Conservation (phyloP, 2,113 vertebrate genomes). For the Tyrannus savana region DNA sequence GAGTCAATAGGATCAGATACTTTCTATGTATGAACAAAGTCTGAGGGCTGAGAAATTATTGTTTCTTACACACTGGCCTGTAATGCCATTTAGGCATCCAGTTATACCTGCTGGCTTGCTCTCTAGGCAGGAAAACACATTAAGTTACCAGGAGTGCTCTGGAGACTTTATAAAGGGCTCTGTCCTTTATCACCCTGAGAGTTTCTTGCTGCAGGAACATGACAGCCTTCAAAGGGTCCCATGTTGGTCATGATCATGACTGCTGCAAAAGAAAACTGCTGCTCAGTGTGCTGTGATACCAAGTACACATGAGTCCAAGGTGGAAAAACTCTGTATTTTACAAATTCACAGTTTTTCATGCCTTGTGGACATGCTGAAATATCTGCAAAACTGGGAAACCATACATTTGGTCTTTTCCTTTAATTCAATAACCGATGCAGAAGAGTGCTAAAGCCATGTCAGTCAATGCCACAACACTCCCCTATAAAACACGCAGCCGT, state of each 20-base stretch:
- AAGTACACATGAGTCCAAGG: background rate
- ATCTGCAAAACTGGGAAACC: background rate
- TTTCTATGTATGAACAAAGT: background rate
- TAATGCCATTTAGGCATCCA: background rate
- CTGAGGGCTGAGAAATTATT: background rate
- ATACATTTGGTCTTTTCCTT: background rate
- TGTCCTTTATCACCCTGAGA: background rate
- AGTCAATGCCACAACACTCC: background rate
- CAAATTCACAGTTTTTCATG: background rate
- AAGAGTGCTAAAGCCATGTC: background rate
- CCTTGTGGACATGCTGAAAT: background rate
- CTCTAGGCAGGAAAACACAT: constrained; percentile 7
- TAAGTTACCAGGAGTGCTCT: background rate
- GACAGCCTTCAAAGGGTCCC: background rate
- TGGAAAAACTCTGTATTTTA: background rate
- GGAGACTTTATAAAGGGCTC: background rate
- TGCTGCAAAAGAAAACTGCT: background rate
- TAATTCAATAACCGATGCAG: background rate
- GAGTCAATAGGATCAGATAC: background rate
- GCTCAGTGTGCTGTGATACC: background rate
- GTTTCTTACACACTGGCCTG: constrained; percentile 10
- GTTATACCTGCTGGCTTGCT: constrained; percentile 17
- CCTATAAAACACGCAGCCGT: constrained; percentile 34
- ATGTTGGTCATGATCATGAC: background rate
- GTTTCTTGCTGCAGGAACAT: background rate